A percentile compares a stretch with the other conserved stretches of the same genome.
Conservation (phyloP, 2,797 vertebrate genomes). For the Momotus momota region DNA sequence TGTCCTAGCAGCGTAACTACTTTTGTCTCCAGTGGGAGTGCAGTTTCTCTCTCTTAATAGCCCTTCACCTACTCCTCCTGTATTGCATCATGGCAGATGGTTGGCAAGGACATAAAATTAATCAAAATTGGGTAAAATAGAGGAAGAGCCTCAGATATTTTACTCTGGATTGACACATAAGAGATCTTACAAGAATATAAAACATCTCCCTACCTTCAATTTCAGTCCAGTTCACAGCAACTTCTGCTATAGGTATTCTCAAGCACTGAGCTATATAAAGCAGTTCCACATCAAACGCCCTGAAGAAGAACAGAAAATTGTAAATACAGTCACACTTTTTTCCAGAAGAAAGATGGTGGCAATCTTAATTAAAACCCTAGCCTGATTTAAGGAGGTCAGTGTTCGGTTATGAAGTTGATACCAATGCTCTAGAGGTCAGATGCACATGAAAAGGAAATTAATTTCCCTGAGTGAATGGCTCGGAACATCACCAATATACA, state of each 20-base stretch:
- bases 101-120: background rate
- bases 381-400: background rate
- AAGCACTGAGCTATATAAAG: conserved; percentile 93
- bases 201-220: conserved; percentile 88
- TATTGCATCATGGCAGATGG: background rate
- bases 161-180: background rate
- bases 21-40: background rate
- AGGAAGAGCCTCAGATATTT: background rate
- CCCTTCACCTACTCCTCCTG: background rate
- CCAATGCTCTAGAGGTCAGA: background rate
- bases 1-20: background rate
- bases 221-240: conserved; percentile 99
- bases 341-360: conserved; percentile 14
- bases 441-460: background rate
- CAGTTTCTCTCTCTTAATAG: background rate
- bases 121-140: background rate
- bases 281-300: conserved; percentile 98
- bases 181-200: background rate
- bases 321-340: conserved; percentile 39
- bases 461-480: background rate
- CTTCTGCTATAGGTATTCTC: conserved; percentile 93
- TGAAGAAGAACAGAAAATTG: conserved; percentile 73
- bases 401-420: background rate
- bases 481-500: background rate
- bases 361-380: conserved; percentile 34